phyloP scores from a whole-genome alignment of 2,888 invertebrate genomes.

The Meloe dianella region DNA sequence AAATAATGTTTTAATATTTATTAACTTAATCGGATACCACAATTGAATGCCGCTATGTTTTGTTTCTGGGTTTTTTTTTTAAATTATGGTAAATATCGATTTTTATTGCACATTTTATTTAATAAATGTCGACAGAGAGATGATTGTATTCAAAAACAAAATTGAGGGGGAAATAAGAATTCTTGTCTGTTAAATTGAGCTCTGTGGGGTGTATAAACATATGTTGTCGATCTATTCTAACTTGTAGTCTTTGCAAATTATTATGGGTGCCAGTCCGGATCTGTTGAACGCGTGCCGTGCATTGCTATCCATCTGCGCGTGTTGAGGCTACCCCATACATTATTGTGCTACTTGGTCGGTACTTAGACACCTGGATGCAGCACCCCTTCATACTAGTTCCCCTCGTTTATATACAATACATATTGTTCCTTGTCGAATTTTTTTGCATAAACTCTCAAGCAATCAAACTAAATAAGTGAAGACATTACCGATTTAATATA shows the following conservation, averaged over 20 bases:
- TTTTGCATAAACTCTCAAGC: not conserved
- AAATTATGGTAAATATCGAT: not conserved
- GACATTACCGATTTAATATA: not conserved
- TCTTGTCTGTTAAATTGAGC: not conserved
- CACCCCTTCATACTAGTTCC: constrained; percentile 45
- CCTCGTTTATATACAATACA: constrained; percentile 41
- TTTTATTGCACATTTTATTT: too few species aligned
- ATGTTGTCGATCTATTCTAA: not conserved
- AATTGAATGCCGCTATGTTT: not conserved
- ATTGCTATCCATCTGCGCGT: constrained; percentile 38
- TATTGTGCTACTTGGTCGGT: constrained; percentile 48
- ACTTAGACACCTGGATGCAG: constrained; percentile 49
- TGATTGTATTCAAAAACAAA: too few species aligned
- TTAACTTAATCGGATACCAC: not conserved
- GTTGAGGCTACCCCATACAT: constrained; percentile 30
- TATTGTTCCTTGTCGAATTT: constrained; percentile 8
- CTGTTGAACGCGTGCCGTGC: constrained; percentile 35
- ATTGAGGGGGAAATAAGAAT: too few species aligned
- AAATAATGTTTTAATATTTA: not conserved
- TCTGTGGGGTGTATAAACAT: constrained; percentile 8
- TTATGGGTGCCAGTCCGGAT: constrained; percentile 17
- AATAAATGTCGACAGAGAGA: too few species aligned
- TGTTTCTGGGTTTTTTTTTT: not conserved
- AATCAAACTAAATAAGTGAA: not conserved
- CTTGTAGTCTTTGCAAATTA: not conserved